Percentiles rank a stretch among this genome's conserved stretches.
Conservation (phyloP, 2,797 vertebrate species). For the Zalophus californianus region DNA sequence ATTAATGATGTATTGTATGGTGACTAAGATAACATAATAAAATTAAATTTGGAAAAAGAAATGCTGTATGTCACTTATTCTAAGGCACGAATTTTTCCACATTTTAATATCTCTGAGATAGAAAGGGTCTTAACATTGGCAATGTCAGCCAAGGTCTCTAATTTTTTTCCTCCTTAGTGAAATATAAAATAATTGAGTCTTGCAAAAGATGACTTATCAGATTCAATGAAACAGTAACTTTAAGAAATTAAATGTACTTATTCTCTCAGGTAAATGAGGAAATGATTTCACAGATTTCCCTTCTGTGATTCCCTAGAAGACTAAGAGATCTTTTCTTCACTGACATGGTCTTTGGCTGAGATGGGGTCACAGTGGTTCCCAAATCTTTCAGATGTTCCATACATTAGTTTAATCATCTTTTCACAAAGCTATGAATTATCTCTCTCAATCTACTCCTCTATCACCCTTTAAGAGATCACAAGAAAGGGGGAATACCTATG, state of each 20-base stretch:
- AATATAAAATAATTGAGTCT: slow-evolving; percentile 50
- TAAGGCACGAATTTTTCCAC: background rate
- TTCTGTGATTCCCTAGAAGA: background rate
- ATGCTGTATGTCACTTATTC: background rate
- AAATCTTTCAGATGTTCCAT: background rate
- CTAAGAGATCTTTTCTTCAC: background rate
- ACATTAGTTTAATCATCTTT: background rate
- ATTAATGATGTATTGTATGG: too few relatives aligned
- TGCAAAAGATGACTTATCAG: background rate
- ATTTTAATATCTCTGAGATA: slow-evolving; percentile 18
- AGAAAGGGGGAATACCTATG: background rate
- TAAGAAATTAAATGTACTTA: background rate
- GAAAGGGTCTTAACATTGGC: background rate
- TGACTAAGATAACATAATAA: too few relatives aligned
- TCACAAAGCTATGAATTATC: background rate
- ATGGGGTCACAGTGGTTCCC: background rate
- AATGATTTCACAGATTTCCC: background rate
- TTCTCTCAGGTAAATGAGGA: background rate
- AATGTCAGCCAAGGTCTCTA: background rate
- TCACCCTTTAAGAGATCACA: background rate
- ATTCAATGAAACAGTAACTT: slow-evolving; percentile 27
- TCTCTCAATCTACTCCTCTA: background rate
- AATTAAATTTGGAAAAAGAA: background rate
- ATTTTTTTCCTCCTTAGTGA: background rate
- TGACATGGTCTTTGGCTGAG: background rate